phyloP scores from a whole-genome alignment of 1,140 invertebrate species.

The Thalassaphorura encarpata region DNA sequence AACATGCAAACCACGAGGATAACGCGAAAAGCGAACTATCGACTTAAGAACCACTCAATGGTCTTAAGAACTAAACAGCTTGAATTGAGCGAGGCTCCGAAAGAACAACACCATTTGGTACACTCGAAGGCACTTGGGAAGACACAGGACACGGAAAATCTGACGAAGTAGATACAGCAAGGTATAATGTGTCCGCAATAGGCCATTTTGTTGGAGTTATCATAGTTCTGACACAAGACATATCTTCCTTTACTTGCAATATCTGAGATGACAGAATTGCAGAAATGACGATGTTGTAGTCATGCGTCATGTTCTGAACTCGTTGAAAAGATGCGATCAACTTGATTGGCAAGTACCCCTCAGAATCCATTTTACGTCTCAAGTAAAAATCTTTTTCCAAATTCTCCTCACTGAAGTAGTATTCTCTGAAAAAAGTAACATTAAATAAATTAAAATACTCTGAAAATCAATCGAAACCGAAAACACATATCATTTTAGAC shows the following conservation, averaged over 20 bases:
- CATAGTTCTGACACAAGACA: slow-evolving; percentile 54
- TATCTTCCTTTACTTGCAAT: slow-evolving; percentile 57
- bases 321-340: slow-evolving; percentile 93
- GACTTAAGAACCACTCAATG: no score
- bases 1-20: no score
- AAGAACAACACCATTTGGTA: no score
- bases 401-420: slow-evolving; percentile 98
- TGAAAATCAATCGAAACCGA: no score
- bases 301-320: slow-evolving; percentile 73
- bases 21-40: no score
- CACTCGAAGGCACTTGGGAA: no score
- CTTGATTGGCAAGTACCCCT: slow-evolving; percentile 85
- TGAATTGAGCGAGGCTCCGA: no score
- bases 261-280: slow-evolving; percentile 69
- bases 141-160: no score
- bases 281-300: slow-evolving; percentile 68
- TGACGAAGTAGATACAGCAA: no score
- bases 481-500: no score
- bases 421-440: slow-evolving; percentile 69
- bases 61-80: no score
- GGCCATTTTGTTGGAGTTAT: slow-evolving; percentile 77
- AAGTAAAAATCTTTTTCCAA: slow-evolving; percentile 91
- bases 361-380: slow-evolving; percentile 86
- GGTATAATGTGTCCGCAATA: slow-evolving; percentile 55
- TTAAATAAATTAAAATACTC: no score